Evolutionary conservation across 2,113 vertebrate species (phyloP).

Genomic region (Suricata suricatta): DNA sequence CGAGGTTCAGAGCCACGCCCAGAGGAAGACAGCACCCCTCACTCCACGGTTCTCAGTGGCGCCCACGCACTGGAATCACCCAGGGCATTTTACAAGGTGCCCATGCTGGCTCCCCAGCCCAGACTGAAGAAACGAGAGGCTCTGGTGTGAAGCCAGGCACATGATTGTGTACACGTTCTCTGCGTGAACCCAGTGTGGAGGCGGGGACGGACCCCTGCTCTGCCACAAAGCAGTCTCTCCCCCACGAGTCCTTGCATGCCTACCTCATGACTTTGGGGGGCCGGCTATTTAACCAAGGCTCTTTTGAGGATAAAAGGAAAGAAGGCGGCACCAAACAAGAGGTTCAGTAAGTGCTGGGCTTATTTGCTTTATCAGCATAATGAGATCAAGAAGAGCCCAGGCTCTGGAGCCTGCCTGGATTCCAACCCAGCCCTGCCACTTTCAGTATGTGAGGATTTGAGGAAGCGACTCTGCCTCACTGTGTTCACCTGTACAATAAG

Average conservation of each 20-base stretch:
- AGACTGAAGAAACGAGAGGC: not conserved
- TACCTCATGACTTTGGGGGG: not conserved
- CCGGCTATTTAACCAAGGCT: not conserved
- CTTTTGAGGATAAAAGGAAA: not conserved
- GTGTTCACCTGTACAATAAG: not conserved
- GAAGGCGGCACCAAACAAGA: not conserved
- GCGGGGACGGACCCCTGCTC: not conserved
- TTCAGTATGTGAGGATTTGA: not conserved
- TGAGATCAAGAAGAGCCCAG: not conserved
- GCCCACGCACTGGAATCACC: not conserved
- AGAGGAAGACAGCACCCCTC: not conserved
- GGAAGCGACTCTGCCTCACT: not conserved
- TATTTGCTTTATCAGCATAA: not conserved
- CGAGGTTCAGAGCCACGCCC: not conserved
- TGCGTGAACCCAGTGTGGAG: not conserved
- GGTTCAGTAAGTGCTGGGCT: not conserved
- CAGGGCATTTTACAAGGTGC: not conserved
- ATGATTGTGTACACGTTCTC: not conserved
- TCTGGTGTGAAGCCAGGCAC: not conserved
- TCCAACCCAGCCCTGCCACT: not conserved
- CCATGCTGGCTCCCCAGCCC: not conserved
- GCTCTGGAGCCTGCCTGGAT: no score
- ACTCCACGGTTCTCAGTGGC: not conserved
- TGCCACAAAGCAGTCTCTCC: not conserved
- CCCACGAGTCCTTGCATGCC: not conserved